Percentiles rank a stretch among this genome's conserved stretches.
Conservation (phyloP, 2,113 vertebrate genomes). For the Recurvirostra avosetta region DNA sequence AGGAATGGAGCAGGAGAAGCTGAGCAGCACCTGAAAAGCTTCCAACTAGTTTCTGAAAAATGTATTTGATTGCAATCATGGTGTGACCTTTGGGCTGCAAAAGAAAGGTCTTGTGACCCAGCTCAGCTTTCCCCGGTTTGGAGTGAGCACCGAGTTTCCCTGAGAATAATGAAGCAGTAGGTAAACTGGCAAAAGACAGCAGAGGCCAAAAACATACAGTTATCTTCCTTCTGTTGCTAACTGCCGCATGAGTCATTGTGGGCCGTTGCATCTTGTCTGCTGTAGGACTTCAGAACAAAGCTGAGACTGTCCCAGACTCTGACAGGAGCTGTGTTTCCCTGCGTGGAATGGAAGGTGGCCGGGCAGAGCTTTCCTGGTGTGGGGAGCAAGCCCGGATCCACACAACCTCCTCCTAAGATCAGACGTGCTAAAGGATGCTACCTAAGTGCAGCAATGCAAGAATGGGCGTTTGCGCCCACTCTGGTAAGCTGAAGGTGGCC, state of each 20-base stretch:
- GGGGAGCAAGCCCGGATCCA: too few relatives aligned
- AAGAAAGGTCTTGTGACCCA: not conserved
- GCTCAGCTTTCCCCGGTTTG: not conserved
- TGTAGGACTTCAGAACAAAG: not conserved
- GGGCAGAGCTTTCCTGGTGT: too few relatives aligned
- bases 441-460: not conserved
- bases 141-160: not conserved
- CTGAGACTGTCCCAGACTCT: not conserved
- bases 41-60: constrained; percentile 4
- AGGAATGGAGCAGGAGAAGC: not conserved
- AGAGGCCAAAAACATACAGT: not conserved
- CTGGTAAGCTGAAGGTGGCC: not conserved
- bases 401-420: rapidly evolving
- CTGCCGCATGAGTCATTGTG: not conserved
- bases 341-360: not conserved
- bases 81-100: not conserved
- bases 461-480: rapidly evolving
- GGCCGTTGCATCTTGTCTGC: not conserved
- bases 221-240: not conserved
- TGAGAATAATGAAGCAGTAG: not conserved
- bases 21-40: not conserved
- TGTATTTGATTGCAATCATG: not conserved
- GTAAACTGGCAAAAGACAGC: not conserved
- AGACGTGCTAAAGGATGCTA: rapidly evolving
- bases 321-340: not conserved